These are phyloP conservation scores for Scaptomyza flava DNA, from an alignment of 2,888 invertebrate species.

Conservation along the genomic window DNA sequence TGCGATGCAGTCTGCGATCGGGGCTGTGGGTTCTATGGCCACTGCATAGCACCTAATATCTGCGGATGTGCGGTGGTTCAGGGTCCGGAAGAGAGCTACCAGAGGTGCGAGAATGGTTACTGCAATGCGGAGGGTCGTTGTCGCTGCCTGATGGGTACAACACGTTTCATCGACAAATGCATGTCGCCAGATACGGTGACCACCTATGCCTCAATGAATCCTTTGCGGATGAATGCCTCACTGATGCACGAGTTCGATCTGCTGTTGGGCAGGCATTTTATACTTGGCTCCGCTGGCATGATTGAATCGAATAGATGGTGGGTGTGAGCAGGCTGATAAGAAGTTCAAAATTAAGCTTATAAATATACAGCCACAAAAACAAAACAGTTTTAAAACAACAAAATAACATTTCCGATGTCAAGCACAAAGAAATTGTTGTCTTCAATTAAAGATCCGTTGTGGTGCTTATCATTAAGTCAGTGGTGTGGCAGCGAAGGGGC, in stretches of 20 bases:
- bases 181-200: conserved; percentile 81
- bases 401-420: conserved; percentile 32
- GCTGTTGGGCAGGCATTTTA: conserved; percentile 76
- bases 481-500: neutral
- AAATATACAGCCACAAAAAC: neutral
- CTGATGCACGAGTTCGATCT: conserved; percentile 76
- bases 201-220: conserved; percentile 78
- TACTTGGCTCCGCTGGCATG: conserved; percentile 46
- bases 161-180: conserved; percentile 79
- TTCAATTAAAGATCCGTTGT: conserved; percentile 19
- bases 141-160: conserved; percentile 76
- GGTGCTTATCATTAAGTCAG: conserved; percentile 54
- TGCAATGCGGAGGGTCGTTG: conserved; percentile 76
- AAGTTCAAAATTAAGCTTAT: neutral
- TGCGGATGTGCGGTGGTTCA: conserved; percentile 82
- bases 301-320: conserved; percentile 52
- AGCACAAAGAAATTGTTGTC: conserved; percentile 43
- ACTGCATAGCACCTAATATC: conserved; percentile 79
- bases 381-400: neutral
- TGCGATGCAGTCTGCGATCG: conserved; percentile 78
- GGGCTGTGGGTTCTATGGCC: conserved; percentile 81
- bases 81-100: conserved; percentile 55
- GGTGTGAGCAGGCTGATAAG: conserved; percentile 37
- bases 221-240: conserved; percentile 70
- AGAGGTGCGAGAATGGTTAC: conserved; percentile 67